Conservation (phyloP, 2,797 vertebrate species). For the Capromys pilorides region DNA sequence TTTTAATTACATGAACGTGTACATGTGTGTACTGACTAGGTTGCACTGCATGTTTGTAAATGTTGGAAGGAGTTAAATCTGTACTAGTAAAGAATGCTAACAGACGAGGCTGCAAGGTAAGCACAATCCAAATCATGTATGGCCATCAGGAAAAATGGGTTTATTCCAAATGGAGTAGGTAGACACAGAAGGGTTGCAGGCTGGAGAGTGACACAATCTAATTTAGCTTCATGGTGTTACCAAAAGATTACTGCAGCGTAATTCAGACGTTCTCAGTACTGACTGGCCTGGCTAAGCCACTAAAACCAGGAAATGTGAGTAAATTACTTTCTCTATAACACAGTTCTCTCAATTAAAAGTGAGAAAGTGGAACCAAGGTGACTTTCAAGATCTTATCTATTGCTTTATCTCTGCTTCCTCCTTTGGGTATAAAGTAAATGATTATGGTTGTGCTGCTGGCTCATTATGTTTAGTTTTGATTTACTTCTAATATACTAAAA, state of each 20-base stretch:
- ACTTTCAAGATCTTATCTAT: slow-evolving; percentile 43
- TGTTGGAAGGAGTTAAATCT: slow-evolving; percentile 15
- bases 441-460: not conserved
- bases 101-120: not conserved
- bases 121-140: not conserved
- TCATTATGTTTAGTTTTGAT: not conserved
- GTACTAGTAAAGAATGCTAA: slow-evolving; percentile 20
- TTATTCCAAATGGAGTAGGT: slow-evolving; percentile 18
- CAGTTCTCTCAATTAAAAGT: slow-evolving; percentile 55
- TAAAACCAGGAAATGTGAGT: not conserved
- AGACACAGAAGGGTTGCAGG: slow-evolving; percentile 27
- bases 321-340: slow-evolving; percentile 32
- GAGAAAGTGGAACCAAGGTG: not conserved
- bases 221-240: not conserved
- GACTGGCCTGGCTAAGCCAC: not conserved
- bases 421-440: slow-evolving; percentile 22
- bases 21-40: not conserved
- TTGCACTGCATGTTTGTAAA: not conserved
- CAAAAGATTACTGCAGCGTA: slow-evolving; percentile 40
- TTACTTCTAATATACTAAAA: slow-evolving; percentile 55
- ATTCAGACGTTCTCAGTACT: slow-evolving; percentile 31
- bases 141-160: not conserved
- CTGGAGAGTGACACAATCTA: slow-evolving; percentile 30
- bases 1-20: not conserved
- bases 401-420: slow-evolving; percentile 53